Evolutionary conservation across 2,888 invertebrate genomes (phyloP).

Genomic region (Prenolepis imparis): DNA sequence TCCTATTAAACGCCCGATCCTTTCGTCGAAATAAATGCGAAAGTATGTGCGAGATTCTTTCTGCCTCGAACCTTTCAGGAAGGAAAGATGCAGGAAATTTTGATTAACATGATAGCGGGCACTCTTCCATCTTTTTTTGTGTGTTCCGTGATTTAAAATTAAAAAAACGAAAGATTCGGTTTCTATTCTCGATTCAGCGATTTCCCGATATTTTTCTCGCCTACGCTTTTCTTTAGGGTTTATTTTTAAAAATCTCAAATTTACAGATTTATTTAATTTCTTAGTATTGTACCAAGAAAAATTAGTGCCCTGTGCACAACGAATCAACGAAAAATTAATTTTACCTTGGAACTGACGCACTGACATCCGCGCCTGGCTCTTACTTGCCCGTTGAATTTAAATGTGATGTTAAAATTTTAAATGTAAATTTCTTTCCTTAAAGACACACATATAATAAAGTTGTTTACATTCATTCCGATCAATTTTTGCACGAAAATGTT

Average conservation of each 20-base stretch:
- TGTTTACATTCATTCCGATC: neutral
- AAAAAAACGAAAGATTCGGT: too few species aligned
- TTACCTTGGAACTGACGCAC: too few species aligned
- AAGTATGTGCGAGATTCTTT: neutral
- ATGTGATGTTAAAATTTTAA: slow-evolving; percentile 15
- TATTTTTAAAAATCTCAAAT: too few species aligned
- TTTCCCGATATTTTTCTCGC: too few species aligned
- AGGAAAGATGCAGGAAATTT: slow-evolving; percentile 31
- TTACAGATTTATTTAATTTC: too few species aligned
- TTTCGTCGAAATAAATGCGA: neutral
- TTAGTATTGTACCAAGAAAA: too few species aligned
- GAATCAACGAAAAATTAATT: too few species aligned
- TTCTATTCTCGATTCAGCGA: too few species aligned
- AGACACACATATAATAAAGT: neutral
- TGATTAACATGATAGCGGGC: neutral
- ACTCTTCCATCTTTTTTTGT: neutral
- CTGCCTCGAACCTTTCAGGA: neutral
- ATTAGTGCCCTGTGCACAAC: too few species aligned
- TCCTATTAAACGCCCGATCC: neutral
- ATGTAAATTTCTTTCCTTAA: slow-evolving; percentile 3
- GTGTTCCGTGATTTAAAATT: slow-evolving; percentile 17
- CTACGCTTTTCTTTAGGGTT: too few species aligned
- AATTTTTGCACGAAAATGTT: neutral
- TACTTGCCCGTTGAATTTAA: too few species aligned
- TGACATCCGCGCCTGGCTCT: too few species aligned